These are phyloP conservation scores for Creontiades dilutus DNA, from an alignment of 2,888 invertebrate species.

Conservation along the genomic window DNA sequence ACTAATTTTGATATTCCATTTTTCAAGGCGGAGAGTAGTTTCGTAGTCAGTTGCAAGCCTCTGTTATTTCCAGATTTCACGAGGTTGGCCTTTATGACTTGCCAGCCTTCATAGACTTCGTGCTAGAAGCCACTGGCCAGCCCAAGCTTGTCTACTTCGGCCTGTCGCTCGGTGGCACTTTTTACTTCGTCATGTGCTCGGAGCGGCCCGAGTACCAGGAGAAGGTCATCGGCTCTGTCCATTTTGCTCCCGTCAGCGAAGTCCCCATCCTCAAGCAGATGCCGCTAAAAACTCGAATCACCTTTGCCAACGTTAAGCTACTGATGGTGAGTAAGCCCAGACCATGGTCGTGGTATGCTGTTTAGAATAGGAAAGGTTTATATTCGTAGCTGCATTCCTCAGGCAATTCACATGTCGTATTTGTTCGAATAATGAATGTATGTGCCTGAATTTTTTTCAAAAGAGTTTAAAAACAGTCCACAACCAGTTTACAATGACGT, in stretches of 20 bases:
- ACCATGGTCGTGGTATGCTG: too few species aligned
- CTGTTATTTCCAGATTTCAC: conserved; percentile 84
- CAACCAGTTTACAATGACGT: too few species aligned
- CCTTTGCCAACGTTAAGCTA: not conserved
- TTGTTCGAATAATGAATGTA: too few species aligned
- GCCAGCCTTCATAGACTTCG: conserved; percentile 89
- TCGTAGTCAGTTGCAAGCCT: too few species aligned
- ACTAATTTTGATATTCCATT: too few species aligned
- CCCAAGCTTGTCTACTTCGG: conserved; percentile 87
- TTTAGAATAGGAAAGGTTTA: too few species aligned
- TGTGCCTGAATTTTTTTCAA: too few species aligned
- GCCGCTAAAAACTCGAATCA: not conserved
- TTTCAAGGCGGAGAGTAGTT: too few species aligned
- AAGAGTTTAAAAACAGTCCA: too few species aligned
- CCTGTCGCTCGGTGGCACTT: conserved; percentile 94
- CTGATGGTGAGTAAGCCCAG: not conserved
- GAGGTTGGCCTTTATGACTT: conserved; percentile 93
- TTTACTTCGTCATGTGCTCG: conserved; percentile 86
- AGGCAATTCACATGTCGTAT: too few species aligned
- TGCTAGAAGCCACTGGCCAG: conserved; percentile 80
- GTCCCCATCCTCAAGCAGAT: not conserved
- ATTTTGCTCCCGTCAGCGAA: conserved; percentile 84
- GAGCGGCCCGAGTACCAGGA: conserved; percentile 84
- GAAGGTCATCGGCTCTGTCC: conserved; percentile 82
- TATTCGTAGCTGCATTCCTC: too few species aligned